Percentiles rank a stretch among this genome's conserved stretches.
Conservation (phyloP, 2,797 vertebrate species). For the Intellagama lesueurii region DNA sequence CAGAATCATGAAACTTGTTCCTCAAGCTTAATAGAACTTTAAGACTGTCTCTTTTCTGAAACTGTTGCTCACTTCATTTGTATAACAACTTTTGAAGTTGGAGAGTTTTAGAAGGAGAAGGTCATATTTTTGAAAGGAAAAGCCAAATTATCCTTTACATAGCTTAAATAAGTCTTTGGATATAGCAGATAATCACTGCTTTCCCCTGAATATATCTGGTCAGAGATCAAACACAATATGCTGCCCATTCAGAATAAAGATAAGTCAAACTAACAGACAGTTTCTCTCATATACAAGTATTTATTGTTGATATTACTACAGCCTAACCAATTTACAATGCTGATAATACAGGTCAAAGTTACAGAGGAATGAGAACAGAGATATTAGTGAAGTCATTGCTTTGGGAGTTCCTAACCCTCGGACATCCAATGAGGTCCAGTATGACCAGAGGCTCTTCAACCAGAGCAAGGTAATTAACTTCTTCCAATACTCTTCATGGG, state of each 20-base stretch:
- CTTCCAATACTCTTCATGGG: too few relatives aligned
- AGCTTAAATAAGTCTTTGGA: neutral
- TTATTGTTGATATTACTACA: slow-evolving; percentile 6
- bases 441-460: slow-evolving; percentile 97
- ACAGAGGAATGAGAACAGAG: slow-evolving; percentile 95
- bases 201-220: slow-evolving; percentile 41
- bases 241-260: slow-evolving; percentile 27
- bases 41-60: neutral
- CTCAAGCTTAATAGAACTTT: neutral
- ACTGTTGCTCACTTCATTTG: neutral
- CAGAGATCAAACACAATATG: slow-evolving; percentile 50
- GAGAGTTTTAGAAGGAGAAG: neutral
- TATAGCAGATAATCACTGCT: neutral
- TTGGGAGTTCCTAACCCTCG: slow-evolving; percentile 93
- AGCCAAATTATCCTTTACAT: neutral
- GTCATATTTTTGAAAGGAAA: neutral
- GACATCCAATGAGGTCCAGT: slow-evolving; percentile 89
- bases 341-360: slow-evolving; percentile 89
- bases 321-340: slow-evolving; percentile 5
- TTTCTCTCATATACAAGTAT: neutral
- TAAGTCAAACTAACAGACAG: neutral
- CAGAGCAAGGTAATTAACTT: slow-evolving; percentile 87
- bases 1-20: neutral
- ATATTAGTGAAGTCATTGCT: slow-evolving; percentile 96
- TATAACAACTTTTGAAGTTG: neutral